Base-by-base conservation (phyloP, 1,140 invertebrate genomes). In the Phthorimaea operculella region DNA sequence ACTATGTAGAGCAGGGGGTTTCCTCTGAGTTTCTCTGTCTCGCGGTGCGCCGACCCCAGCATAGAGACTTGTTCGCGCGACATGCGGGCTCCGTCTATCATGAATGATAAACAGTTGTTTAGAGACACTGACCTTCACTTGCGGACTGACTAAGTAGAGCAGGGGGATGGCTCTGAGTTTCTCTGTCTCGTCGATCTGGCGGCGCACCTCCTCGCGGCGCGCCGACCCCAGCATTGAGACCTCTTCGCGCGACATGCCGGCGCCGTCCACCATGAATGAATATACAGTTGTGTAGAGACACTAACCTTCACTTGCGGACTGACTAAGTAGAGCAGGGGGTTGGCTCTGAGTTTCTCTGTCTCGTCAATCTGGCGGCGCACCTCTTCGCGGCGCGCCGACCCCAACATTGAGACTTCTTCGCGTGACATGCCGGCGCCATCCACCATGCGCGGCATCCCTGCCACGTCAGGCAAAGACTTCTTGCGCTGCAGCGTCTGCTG, bases 261-360 rank as follows among this genome's bases (percentile, higher is more conserved):
- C 9, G 14, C 9, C 89, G 55, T 90, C 8, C 49, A 5, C 8
- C n/a, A n/a, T n/a, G n/a, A n/a, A n/a, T n/a, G n/a, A n/a, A n/a
- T n/a, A n/a, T n/a, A 28, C 6, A 28, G 6, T 28, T 28, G 21
- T 2, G 6, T 28, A 28, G 21, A 28, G 21, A 6, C 21, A 47
- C 87, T 89, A 88, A 99, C 97, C 94, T 97, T 97, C 66, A 99
- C 93, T 89, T 95, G 92, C 68, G 96, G 96, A 93, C 95, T 97
- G 90, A 96, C 92, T 79, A 98, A 88, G 84, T 97, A 98, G 54
- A 98, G 90, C 60, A 98, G 88, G 67, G 97, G 97, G 89, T 98
- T 98, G 66, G 94, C 94, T 76, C 94, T 89, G 55, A 97, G 90
- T 81, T 94, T 91, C 85, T 98, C 97, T 54, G 93, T 92, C 80